These are phyloP conservation scores for Struthio camelus DNA, from an alignment of 2,113 vertebrate genomes.

Conservation along the genomic window DNA sequence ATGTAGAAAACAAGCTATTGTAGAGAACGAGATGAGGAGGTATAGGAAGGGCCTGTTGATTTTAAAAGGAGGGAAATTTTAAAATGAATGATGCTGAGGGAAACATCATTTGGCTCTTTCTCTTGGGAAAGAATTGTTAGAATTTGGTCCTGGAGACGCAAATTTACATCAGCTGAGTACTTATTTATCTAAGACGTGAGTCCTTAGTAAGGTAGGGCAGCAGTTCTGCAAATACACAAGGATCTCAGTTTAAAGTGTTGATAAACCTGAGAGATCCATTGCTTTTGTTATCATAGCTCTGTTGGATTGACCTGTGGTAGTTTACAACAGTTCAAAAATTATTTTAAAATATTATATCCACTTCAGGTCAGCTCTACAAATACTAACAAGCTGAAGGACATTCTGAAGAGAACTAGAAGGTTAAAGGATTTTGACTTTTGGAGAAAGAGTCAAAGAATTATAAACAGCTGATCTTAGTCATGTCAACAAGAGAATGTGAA, in stretches of 20 bases:
- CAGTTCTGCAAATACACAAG: background rate
- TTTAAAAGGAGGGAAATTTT: background rate
- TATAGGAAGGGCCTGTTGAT: background rate
- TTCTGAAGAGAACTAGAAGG: background rate
- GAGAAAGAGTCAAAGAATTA: background rate
- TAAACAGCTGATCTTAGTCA: background rate
- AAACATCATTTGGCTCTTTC: background rate
- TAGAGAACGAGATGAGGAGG: background rate
- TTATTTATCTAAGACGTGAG: background rate
- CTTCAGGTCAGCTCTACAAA: no score
- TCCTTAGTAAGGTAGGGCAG: background rate
- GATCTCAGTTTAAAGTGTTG: background rate
- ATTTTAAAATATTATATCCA: no score
- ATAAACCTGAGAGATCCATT: background rate
- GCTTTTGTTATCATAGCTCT: background rate
- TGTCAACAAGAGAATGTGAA: background rate
- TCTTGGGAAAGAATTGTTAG: background rate
- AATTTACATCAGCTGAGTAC: background rate
- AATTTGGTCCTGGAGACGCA: background rate
- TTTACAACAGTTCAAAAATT: no score
- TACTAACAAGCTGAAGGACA: background rate
- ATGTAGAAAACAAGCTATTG: background rate
- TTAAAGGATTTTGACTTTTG: background rate
- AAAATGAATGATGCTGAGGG: background rate
- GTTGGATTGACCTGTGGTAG: no score